Evolutionary conservation across 2,797 vertebrate genomes (phyloP), one percentile per base, ranked within the genome.

Genomic region (Geotrypetes seraphini): DNA sequence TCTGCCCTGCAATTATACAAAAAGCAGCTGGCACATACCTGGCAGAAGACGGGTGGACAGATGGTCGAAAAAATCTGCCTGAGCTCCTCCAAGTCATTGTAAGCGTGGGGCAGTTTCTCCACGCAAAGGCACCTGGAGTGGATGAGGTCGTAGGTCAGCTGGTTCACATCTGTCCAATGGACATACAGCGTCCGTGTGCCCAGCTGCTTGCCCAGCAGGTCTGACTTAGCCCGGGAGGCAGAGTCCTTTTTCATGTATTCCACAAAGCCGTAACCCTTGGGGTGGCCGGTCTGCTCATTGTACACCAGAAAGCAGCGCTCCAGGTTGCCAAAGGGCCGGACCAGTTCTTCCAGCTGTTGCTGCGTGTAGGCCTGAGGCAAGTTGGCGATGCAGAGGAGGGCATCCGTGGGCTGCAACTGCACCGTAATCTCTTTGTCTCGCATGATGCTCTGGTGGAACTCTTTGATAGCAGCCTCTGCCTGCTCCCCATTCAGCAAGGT

Each of bases 221-320:
- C 91, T 0, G 91, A 91, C 57, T 93, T 95, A 25, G 93, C 93
- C 1, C 92, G 57, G 21, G 92, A 90, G 0, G 93, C 93, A 0
- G 91, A 90, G 58, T 96, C 93, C 61, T 94, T 96, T 60, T 95
- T 97, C 93, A 95, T 96, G 55, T 91, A 97, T 56, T 97, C 93
- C 14, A 92, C 93, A 2, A 96, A 97, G 24, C 93, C 93, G 0
- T 97, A 97, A 22, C 92, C 91, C 52, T 97, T 96, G 14, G 93
- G 92, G 28, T 88, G 90, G 10, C 92, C 92, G 0, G 79, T 88
- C 23, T 51, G 23, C 9, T 73, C 43, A 1, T 86, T 91, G 70
- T 93, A 90, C 6, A 95, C 90, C 62, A 96, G 67, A 51, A 97
- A 95, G 62, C 93, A 96, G 21, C 93, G 86, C 47, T 97, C 93